phyloP scores from a whole-genome alignment of 2,113 vertebrate genomes.

The Anarrhichthys ocellatus region DNA sequence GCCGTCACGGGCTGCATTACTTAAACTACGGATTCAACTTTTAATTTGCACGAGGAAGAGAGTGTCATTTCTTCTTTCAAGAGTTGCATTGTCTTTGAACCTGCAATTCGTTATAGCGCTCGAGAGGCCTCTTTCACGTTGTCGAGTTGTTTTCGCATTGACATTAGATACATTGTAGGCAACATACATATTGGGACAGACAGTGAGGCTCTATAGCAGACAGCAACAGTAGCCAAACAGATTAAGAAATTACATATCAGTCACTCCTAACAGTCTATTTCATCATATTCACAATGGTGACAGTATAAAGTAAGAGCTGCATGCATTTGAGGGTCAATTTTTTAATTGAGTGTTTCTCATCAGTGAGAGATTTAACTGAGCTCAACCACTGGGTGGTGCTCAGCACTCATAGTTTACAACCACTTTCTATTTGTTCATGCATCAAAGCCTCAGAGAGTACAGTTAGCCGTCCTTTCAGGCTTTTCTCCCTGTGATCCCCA shows the following conservation, averaged over 20 bases:
- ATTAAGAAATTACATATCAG: not conserved
- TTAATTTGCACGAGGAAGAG: not conserved
- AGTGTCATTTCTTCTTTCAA: not conserved
- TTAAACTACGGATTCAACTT: not conserved
- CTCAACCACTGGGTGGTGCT: slow-evolving; percentile 65
- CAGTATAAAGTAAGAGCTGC: not conserved
- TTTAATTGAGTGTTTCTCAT: not conserved
- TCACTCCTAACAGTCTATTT: not conserved
- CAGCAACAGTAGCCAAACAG: too few species aligned
- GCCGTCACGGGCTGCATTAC: not conserved
- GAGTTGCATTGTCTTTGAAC: not conserved
- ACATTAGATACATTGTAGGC: not conserved
- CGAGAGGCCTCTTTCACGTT: not conserved
- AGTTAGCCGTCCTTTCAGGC: not conserved
- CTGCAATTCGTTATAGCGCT: not conserved
- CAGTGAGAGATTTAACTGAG: not conserved
- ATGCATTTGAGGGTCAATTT: not conserved
- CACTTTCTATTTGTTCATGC: not conserved
- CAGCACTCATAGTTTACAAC: slow-evolving; percentile 15
- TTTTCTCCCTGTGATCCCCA: not conserved
- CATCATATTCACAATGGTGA: not conserved
- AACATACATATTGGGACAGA: not conserved
- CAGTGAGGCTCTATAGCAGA: not conserved
- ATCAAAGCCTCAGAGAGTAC: slow-evolving; percentile 22
- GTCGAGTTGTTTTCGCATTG: not conserved